phyloP scores from a whole-genome alignment of 2,113 vertebrate genomes.

The Serranochromis macrocephalus region DNA sequence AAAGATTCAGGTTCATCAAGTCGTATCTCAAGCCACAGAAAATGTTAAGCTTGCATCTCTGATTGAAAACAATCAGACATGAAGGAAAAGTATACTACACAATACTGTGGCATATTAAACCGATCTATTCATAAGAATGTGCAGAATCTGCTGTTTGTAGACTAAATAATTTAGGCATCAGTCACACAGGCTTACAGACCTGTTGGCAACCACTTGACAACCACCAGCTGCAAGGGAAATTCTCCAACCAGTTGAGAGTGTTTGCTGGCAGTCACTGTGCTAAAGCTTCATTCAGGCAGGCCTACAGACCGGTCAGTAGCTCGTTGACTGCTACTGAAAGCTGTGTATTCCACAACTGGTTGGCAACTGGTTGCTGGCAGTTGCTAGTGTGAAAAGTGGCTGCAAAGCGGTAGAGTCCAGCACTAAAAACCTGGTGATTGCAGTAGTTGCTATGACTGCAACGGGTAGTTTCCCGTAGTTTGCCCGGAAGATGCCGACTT shows the following conservation, averaged over 20 bases:
- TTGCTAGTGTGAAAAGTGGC: background rate
- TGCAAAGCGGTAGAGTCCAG: accelerated
- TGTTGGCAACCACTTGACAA: background rate
- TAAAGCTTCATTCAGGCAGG: accelerated
- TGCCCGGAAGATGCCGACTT: accelerated
- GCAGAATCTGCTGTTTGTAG: background rate
- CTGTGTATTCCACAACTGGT: background rate
- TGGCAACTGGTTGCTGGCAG: background rate
- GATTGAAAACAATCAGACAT: background rate
- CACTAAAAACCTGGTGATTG: background rate
- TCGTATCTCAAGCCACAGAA: background rate
- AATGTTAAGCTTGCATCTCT: background rate
- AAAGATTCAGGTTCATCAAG: background rate
- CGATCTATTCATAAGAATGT: background rate
- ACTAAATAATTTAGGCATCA: background rate
- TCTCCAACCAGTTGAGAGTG: background rate
- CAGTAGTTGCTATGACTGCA: background rate
- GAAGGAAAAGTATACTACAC: background rate
- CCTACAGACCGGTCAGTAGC: accelerated
- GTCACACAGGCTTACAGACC: background rate
- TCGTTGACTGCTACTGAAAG: accelerated
- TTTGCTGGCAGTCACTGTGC: background rate
- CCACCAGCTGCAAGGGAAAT: background rate
- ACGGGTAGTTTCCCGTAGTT: accelerated
- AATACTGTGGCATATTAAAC: accelerated